Percentiles rank a stretch among this genome's conserved stretches.
Conservation (phyloP, 2,888 invertebrate genomes). For the Oasisia sp. region DNA sequence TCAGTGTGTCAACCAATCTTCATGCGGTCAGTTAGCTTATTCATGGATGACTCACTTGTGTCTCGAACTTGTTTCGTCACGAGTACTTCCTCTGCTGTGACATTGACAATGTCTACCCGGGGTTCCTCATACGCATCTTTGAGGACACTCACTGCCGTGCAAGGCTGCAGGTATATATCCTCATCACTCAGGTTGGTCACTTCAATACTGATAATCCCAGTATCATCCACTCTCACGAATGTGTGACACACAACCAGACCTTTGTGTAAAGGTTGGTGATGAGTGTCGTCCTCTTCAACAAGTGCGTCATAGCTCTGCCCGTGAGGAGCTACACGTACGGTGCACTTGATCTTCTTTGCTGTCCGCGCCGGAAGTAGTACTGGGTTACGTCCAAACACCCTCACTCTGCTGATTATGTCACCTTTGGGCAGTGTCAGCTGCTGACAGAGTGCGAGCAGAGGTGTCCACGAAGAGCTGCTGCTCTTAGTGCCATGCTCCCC, state of each 20-base stretch:
- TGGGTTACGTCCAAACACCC: not conserved
- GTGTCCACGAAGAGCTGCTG: slow-evolving; percentile 17
- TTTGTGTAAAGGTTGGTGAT: not conserved
- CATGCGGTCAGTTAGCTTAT: not conserved
- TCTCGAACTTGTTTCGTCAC: not conserved
- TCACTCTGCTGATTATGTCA: not conserved
- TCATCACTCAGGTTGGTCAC: not conserved
- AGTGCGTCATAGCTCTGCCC: not conserved
- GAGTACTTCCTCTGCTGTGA: not conserved
- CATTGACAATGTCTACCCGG: not conserved
- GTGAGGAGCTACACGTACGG: not conserved
- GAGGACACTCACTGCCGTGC: not conserved
- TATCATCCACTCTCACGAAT: too few species aligned
- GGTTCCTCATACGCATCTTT: not conserved
- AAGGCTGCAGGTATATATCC: not conserved
- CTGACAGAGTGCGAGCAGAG: not conserved
- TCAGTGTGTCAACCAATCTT: not conserved
- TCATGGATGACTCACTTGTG: not conserved
- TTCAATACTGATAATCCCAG: too few species aligned
- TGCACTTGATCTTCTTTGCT: not conserved
- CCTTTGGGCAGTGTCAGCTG: not conserved
- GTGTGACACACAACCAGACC: too few species aligned
- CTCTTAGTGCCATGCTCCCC: not conserved
- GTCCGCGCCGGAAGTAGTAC: not conserved
- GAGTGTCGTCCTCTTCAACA: too few species aligned